Evolutionary conservation across 2,797 vertebrate genomes (phyloP), one percentile per base, ranked within the genome.

Genomic region (Rhinella marina): DNA sequence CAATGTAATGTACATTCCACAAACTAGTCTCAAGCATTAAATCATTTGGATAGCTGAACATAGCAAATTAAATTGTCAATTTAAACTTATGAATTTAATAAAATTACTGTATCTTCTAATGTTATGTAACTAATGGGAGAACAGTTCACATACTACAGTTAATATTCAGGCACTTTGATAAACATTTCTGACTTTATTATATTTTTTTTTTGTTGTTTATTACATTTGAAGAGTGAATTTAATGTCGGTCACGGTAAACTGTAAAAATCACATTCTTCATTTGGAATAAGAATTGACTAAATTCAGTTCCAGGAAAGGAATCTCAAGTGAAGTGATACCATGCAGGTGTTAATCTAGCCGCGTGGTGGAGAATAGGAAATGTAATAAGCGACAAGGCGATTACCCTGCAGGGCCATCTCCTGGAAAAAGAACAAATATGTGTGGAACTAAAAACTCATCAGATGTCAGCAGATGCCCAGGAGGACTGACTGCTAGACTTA

Each of bases 391-490:
- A 25, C 56, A 72, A 29, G 80, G 14, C 59, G 16, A 64, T 66
- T n/a, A 66, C 81, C 23, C 61, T 82, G 81, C 59, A 48, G 81
- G 64, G 10, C 48, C n/a, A 72, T 25, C 81, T 56, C 66, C 23
- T 19, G n/a, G 25, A 72, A 56, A 11, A 83, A 70, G 64, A 68
- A 80, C 54, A 66, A 82, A n/a, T 50, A n/a, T 64, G 75, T 66
- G 1, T 66, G 56, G 56, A 32, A 13, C 56, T 50, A 82, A 23
- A 61, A 59, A 80, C 61, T 82, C 56, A 56, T 79, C 54, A 82
- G 32, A 64, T 66, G 80, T 66, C 80, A 82, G 56, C 11, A 41
- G 41, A 57, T 23, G 52, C 81, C 81, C 81, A 27, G 59, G 81
- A 27, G 81, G 27, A 23, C 2, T 57, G 27, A 32, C 54, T 19